Percentiles rank a stretch among this genome's conserved stretches.
Evolutionary conservation across 2,797 vertebrate species (phyloP).

Genomic region (Mormyrops boulengeri): DNA sequence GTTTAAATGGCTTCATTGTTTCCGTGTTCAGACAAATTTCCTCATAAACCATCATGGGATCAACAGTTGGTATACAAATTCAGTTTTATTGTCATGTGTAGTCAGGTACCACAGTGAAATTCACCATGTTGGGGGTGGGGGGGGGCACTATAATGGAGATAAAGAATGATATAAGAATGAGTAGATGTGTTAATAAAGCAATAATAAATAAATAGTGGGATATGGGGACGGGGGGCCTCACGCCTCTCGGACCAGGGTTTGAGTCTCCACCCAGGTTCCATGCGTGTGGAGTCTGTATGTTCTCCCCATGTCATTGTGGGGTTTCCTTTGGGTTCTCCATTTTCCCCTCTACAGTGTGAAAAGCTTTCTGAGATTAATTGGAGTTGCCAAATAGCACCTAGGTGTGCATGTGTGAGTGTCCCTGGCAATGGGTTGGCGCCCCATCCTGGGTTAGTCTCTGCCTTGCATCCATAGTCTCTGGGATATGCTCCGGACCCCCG

Average conservation of each 20-base stretch:
- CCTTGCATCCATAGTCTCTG: not conserved
- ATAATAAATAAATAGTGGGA: not conserved
- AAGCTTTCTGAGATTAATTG: not conserved
- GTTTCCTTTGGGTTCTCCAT: not conserved
- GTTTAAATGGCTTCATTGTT: not conserved
- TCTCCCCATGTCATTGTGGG: not conserved
- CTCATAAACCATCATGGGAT: not conserved
- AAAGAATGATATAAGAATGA: not conserved
- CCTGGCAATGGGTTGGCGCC: not conserved
- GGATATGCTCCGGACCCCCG: not conserved
- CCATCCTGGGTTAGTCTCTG: not conserved
- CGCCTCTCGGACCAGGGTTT: not conserved
- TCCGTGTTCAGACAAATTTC: not conserved
- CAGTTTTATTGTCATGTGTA: not conserved
- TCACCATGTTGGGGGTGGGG: not conserved
- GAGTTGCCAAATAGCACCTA: not conserved
- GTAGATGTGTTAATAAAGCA: not conserved
- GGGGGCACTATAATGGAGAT: not conserved
- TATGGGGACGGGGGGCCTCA: not conserved
- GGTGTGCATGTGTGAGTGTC: not conserved
- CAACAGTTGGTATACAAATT: not conserved
- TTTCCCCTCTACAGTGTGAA: not conserved
- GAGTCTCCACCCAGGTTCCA: not conserved
- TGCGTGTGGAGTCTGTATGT: not conserved
- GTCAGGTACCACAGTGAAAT: not conserved